A percentile compares a stretch with the other conserved stretches of the same genome.
These are phyloP conservation scores for Coccyzus lansbergi DNA, from an alignment of 2,797 vertebrate species.

Conservation along the genomic window DNA sequence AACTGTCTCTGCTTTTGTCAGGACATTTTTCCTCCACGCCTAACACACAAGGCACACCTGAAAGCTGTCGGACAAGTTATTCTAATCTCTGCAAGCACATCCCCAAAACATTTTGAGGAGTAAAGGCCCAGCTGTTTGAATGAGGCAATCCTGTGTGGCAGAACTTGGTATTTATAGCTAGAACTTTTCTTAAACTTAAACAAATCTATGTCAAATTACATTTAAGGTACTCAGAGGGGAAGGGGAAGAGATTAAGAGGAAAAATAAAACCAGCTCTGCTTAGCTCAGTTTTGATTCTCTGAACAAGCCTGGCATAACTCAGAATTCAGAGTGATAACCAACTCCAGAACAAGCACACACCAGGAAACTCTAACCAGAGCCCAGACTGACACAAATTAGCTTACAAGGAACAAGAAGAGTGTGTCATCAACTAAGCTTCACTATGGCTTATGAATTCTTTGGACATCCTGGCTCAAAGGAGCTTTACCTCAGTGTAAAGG, in stretches of 20 bases:
- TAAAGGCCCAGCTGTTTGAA: neutral
- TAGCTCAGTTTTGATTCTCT: neutral
- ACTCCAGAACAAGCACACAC: neutral
- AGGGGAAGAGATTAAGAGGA: neutral
- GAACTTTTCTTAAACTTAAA: neutral
- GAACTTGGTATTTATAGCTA: neutral
- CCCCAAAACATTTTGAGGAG: neutral
- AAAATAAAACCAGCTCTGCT: neutral
- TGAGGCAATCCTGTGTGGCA: neutral
- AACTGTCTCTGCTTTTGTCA: constrained; percentile 53
- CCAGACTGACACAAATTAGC: neutral
- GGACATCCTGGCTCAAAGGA: neutral
- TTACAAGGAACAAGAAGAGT: neutral
- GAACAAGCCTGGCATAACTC: neutral
- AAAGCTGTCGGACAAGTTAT: constrained; percentile 59
- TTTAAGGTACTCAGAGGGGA: neutral
- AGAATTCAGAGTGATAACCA: neutral
- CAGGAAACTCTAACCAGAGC: neutral
- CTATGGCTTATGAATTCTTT: neutral
- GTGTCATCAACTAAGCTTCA: neutral
- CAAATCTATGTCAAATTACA: neutral
- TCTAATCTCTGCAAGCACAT: constrained; percentile 49
- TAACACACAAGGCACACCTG: constrained; percentile 30
- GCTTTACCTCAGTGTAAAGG: neutral
- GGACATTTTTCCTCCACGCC: constrained; percentile 48